Conservation (phyloP, 2,797 vertebrate species). For the Sciurus carolinensis region DNA sequence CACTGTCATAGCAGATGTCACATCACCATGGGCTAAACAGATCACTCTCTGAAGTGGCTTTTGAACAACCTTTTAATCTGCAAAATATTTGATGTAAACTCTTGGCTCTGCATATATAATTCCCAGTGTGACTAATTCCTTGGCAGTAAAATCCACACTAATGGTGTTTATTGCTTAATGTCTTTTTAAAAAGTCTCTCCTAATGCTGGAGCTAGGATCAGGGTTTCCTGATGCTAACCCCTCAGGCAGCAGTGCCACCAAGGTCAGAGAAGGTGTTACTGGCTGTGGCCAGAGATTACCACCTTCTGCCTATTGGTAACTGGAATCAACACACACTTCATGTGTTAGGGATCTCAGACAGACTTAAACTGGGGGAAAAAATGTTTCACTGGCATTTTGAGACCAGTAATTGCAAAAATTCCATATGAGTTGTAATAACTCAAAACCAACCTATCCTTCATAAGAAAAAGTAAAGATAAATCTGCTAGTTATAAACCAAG, state of each 20-base stretch:
- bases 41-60: constrained; percentile 1
- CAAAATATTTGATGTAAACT: background rate
- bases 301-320: background rate
- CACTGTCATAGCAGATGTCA: background rate
- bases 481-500: constrained; percentile 66
- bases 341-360: constrained; percentile 65
- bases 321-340: constrained; percentile 63
- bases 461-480: constrained; percentile 76
- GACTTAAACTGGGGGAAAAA: constrained; percentile 80
- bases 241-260: no score
- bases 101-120: constrained; percentile 1
- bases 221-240: constrained; percentile 13
- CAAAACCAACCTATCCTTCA: constrained; percentile 75
- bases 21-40: background rate
- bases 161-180: constrained; percentile 21
- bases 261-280: background rate
- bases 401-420: constrained; percentile 76
- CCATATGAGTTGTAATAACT: constrained; percentile 61
- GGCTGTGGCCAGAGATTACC: constrained; percentile 13
- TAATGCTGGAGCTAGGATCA: background rate
- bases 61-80: constrained; percentile 38
- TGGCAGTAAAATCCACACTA: constrained; percentile 16
- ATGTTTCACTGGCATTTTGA: constrained; percentile 73
- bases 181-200: constrained; percentile 55
- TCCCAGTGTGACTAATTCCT: constrained; percentile 57